Percentiles rank a stretch among this genome's conserved stretches.
These are phyloP conservation scores for Arge pagana DNA, from an alignment of 2,888 invertebrate genomes.

Conservation along the genomic window DNA sequence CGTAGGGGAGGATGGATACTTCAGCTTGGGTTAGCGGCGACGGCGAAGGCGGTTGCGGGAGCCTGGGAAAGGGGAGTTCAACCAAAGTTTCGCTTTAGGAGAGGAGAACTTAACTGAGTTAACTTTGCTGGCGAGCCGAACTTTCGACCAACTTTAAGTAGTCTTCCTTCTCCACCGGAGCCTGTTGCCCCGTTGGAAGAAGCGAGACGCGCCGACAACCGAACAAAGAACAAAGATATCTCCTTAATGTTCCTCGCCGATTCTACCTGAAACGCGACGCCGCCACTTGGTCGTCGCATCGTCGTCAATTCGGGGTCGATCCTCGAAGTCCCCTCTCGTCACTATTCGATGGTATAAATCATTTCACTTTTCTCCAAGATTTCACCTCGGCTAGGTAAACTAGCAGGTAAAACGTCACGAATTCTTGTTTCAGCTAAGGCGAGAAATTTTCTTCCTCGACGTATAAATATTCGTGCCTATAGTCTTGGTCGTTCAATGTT, in stretches of 20 bases:
- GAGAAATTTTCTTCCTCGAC: too few species aligned
- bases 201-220: conserved; percentile 22
- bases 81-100: conserved; percentile 54
- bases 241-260: conserved; percentile 24
- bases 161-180: conserved; percentile 41
- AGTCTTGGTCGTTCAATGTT: too few species aligned
- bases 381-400: too few species aligned
- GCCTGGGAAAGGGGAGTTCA: conserved; percentile 31
- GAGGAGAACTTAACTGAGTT: conserved; percentile 57
- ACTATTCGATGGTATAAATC: too few species aligned
- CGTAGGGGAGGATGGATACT: conserved; percentile 25
- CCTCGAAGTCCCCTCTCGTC: too few species aligned
- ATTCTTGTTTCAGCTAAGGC: too few species aligned
- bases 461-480: too few species aligned
- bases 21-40: conserved; percentile 31
- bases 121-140: conserved; percentile 57
- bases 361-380: too few species aligned
- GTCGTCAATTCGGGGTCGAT: conserved; percentile 9
- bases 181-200: conserved; percentile 19
- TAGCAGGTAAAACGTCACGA: too few species aligned
- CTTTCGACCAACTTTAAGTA: conserved; percentile 58
- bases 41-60: conserved; percentile 16
- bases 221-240: conserved; percentile 9
- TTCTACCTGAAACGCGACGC: conserved; percentile 10
- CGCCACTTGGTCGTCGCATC: not conserved